Percentiles rank a stretch among this genome's conserved stretches.
phyloP scores from a whole-genome alignment of 2,113 vertebrate species.

The Ramphastos sulfuratus region DNA sequence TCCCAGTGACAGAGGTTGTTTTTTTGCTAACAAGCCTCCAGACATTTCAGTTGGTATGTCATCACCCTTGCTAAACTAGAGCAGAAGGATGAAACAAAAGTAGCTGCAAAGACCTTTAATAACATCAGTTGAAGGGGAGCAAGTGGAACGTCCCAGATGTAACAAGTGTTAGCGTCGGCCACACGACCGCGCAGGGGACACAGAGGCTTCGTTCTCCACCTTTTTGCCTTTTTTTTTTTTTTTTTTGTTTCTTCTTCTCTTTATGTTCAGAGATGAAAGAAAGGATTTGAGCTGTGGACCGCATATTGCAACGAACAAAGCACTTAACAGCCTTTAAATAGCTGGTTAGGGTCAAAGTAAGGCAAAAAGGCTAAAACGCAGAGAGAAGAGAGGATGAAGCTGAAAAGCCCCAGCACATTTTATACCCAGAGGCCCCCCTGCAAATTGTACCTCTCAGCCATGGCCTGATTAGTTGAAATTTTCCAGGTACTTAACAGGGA shows the following conservation, averaged over 20 bases:
- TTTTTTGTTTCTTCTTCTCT: slow-evolving; percentile 1
- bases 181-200: neutral
- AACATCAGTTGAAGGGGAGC: slow-evolving; percentile 64
- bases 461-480: slow-evolving; percentile 47
- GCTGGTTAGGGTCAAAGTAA: slow-evolving; percentile 39
- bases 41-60: slow-evolving; percentile 77
- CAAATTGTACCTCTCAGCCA: neutral
- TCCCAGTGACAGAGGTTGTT: slow-evolving; percentile 61
- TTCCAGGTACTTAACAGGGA: neutral
- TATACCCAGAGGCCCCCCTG: neutral
- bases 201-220: neutral
- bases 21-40: slow-evolving; percentile 81
- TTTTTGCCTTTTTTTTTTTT: neutral
- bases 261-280: slow-evolving; percentile 52
- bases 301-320: slow-evolving; percentile 37
- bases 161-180: neutral
- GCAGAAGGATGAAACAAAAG: slow-evolving; percentile 73
- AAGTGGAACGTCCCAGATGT: slow-evolving; percentile 65
- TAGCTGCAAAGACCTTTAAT: slow-evolving; percentile 75
- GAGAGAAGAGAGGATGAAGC: neutral
- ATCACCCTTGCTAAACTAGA: slow-evolving; percentile 72
- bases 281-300: neutral
- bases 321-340: slow-evolving; percentile 53
- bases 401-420: neutral
- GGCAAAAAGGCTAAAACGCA: slow-evolving; percentile 5